Conservation (phyloP, 2,888 invertebrate species). For the Hecatera dysodea region DNA sequence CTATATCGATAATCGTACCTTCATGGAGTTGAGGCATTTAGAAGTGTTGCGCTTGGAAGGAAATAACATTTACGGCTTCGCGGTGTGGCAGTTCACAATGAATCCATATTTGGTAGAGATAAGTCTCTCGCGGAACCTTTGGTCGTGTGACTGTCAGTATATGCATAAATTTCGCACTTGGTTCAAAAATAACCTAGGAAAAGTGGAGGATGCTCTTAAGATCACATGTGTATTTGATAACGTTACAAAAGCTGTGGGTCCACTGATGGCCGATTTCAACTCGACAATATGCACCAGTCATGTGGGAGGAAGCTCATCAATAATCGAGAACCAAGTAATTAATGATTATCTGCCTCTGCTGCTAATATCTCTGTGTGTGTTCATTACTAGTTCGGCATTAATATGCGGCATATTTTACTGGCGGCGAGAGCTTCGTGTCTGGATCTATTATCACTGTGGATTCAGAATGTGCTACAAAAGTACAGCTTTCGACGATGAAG, state of each 20-base stretch:
- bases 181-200: slow-evolving; percentile 94
- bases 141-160: slow-evolving; percentile 98
- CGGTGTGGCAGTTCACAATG: slow-evolving; percentile 95
- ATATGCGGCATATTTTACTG: slow-evolving; percentile 95
- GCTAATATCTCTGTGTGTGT: slow-evolving; percentile 94
- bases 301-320: slow-evolving; percentile 93
- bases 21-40: slow-evolving; percentile 94
- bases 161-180: slow-evolving; percentile 95
- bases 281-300: slow-evolving; percentile 94
- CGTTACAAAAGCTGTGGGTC: slow-evolving; percentile 93
- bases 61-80: slow-evolving; percentile 95
- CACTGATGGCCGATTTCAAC: slow-evolving; percentile 94
- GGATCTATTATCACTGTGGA: slow-evolving; percentile 96
- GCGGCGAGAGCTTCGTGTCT: slow-evolving; percentile 95
- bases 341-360: slow-evolving; percentile 95
- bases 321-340: slow-evolving; percentile 94
- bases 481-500: slow-evolving; percentile 94
- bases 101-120: slow-evolving; percentile 97
- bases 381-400: slow-evolving; percentile 94
- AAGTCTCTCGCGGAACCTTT: slow-evolving; percentile 95
- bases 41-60: slow-evolving; percentile 96
- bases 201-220: slow-evolving; percentile 94
- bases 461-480: slow-evolving; percentile 96
- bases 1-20: slow-evolving; percentile 96
- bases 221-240: slow-evolving; percentile 95